Evolutionary conservation across 2,113 vertebrate species (phyloP).

Genomic region (Silurus meridionalis): DNA sequence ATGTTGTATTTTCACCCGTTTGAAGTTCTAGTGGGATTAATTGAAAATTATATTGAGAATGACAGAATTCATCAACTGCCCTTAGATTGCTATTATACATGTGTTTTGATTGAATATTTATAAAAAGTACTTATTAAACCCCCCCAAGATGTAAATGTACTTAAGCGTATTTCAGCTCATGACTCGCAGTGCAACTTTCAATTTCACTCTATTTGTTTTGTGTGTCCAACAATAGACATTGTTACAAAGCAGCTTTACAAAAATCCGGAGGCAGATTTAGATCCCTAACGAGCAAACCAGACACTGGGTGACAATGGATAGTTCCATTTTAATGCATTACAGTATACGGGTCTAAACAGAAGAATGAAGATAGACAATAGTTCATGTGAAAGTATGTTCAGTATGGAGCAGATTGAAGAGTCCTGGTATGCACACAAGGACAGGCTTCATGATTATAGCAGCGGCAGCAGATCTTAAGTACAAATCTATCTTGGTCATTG

Average conservation of each 20-base stretch:
- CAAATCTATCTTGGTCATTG: background rate
- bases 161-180: background rate
- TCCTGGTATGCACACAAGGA: background rate
- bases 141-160: too few relatives aligned
- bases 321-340: background rate
- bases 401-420: background rate
- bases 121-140: too few relatives aligned
- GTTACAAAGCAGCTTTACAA: constrained; percentile 2
- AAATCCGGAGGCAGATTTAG: background rate
- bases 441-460: background rate
- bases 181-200: background rate
- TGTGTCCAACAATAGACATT: constrained; percentile 4
- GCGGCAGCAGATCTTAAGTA: background rate
- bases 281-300: constrained; percentile 18
- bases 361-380: background rate
- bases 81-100: background rate
- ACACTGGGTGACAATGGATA: background rate
- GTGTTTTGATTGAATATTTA: background rate
- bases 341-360: background rate
- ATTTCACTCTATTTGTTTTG: background rate
- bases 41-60: background rate
- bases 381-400: background rate
- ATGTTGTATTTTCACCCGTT: background rate
- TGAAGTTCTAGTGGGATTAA: background rate
- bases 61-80: background rate